Evolutionary conservation across 2,888 invertebrate genomes (phyloP).

Genomic region (Eristalinus aeneus): DNA sequence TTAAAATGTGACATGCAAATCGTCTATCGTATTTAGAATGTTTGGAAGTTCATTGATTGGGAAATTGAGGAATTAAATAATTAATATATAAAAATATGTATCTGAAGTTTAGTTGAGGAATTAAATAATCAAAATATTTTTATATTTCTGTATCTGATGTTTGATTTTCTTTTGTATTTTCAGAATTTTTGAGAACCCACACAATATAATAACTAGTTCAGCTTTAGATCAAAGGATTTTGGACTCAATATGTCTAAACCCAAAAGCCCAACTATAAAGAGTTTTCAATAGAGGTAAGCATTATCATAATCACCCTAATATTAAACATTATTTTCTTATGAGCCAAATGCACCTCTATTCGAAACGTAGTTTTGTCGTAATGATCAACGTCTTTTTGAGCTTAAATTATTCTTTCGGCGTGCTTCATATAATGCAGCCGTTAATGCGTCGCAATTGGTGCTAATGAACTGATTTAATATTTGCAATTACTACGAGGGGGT

Average conservation of each 20-base stretch:
- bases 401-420: background rate
- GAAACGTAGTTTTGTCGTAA: no score
- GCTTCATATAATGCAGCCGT: background rate
- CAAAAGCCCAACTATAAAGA: constrained; percentile 47
- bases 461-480: constrained; percentile 13
- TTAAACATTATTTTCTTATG: no score
- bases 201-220: background rate
- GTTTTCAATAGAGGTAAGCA: constrained; percentile 63
- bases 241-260: constrained; percentile 51
- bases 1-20: constrained; percentile 28
- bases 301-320: no score
- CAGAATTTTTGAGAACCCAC: constrained; percentile 25
- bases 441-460: constrained; percentile 4
- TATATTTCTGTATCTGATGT: background rate
- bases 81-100: no score
- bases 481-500: constrained; percentile 20
- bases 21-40: no score
- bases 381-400: background rate
- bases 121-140: no score
- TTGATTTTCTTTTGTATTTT: constrained; percentile 15
- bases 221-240: constrained; percentile 35
- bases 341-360: no score
- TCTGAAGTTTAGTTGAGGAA: no score
- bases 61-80: background rate
- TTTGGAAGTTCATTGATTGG: constrained; percentile 3